A percentile compares a stretch with the other conserved stretches of the same genome.
phyloP scores from a whole-genome alignment of 2,888 invertebrate genomes.

The Tryphoninae sp. region DNA sequence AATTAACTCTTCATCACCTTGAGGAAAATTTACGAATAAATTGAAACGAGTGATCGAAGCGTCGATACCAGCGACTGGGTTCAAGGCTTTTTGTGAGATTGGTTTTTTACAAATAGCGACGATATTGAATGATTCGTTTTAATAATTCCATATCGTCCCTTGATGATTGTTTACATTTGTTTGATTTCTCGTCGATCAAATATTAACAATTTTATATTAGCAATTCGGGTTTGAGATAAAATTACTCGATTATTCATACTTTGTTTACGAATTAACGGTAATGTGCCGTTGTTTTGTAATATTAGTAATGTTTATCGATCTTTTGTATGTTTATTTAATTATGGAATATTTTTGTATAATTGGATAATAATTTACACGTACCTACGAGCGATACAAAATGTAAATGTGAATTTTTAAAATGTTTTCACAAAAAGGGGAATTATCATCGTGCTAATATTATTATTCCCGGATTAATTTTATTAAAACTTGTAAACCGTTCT shows the following conservation, averaged over 20 bases:
- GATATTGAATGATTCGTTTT: background rate
- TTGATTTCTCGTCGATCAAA: background rate
- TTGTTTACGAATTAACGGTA: background rate
- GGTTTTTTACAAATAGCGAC: background rate
- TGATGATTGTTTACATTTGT: background rate
- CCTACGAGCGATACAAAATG: no score
- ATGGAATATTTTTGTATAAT: no score
- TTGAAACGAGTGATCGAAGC: conserved; percentile 27
- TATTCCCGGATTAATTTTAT: no score
- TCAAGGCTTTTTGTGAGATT: background rate
- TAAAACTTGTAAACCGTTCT: no score
- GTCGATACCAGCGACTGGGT: background rate
- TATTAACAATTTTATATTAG: background rate
- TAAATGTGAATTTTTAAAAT: no score
- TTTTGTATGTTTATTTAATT: background rate
- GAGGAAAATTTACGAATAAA: conserved; percentile 41
- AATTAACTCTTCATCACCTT: conserved; percentile 38
- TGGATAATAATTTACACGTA: no score
- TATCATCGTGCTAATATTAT: no score
- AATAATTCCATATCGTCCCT: background rate
- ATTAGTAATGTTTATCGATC: background rate
- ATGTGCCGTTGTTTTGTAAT: background rate
- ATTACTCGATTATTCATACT: background rate
- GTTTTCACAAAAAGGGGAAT: no score
- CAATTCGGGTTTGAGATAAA: background rate